Percentiles rank a stretch among this genome's conserved stretches.
These are phyloP conservation scores for Lithophane ornitopus DNA, from an alignment of 2,888 invertebrate genomes.

Conservation along the genomic window DNA sequence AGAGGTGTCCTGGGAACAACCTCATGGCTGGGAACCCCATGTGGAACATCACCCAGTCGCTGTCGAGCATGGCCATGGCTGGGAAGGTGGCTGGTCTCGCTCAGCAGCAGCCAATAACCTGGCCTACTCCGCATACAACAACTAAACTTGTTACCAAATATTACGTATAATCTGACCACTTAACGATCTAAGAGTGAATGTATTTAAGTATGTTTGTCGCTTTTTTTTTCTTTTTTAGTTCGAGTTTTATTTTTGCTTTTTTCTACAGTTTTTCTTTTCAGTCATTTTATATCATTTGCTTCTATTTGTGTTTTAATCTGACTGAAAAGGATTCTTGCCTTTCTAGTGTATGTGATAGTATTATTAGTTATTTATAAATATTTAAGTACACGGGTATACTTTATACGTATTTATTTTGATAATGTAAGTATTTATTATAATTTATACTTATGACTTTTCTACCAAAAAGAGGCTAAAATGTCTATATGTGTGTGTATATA, in stretches of 20 bases:
- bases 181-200: slow-evolving; percentile 70
- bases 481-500: slow-evolving; percentile 21
- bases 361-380: slow-evolving; percentile 63
- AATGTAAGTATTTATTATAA: slow-evolving; percentile 25
- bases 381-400: slow-evolving; percentile 51
- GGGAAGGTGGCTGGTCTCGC: slow-evolving; percentile 86
- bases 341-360: slow-evolving; percentile 66
- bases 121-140: slow-evolving; percentile 84
- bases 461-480: slow-evolving; percentile 38
- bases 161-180: slow-evolving; percentile 50
- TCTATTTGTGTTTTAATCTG: slow-evolving; percentile 73
- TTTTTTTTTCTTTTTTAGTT: slow-evolving; percentile 13
- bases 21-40: slow-evolving; percentile 76
- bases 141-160: slow-evolving; percentile 76
- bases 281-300: slow-evolving; percentile 76
- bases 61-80: slow-evolving; percentile 78
- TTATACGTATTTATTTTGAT: slow-evolving; percentile 37
- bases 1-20: slow-evolving; percentile 73
- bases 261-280: slow-evolving; percentile 77
- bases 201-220: slow-evolving; percentile 72
- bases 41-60: slow-evolving; percentile 74
- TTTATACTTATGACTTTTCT: slow-evolving; percentile 18
- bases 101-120: slow-evolving; percentile 80
- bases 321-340: slow-evolving; percentile 81
- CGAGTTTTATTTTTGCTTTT: slow-evolving; percentile 46